These are phyloP conservation scores for Peromyscus californicus DNA, from an alignment of 2,113 vertebrate genomes.

Conservation along the genomic window DNA sequence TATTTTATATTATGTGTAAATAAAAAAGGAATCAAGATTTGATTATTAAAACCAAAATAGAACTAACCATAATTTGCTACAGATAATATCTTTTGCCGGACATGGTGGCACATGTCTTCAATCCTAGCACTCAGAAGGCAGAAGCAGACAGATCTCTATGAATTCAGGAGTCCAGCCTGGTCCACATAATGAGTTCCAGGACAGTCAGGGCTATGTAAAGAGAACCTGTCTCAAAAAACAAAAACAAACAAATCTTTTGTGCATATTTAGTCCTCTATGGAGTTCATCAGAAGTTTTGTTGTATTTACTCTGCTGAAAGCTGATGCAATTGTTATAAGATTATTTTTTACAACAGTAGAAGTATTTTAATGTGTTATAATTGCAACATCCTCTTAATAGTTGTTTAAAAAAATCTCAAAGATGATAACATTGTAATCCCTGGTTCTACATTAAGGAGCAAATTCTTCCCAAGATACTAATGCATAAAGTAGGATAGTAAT, in stretches of 20 bases:
- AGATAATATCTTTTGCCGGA: not conserved
- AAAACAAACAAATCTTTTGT: slow-evolving; percentile 61
- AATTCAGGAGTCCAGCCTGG: not conserved
- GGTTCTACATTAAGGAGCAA: slow-evolving; percentile 77
- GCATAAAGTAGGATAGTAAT: slow-evolving; percentile 84
- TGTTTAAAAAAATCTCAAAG: slow-evolving; percentile 83
- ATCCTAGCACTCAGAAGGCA: not conserved
- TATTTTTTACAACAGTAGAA: slow-evolving; percentile 80
- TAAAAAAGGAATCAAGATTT: not conserved
- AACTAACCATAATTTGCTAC: not conserved
- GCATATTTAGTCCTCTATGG: slow-evolving; percentile 66
- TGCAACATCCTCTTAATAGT: slow-evolving; percentile 82
- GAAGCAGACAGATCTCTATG: not conserved
- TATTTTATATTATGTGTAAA: not conserved
- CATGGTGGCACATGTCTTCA: not conserved
- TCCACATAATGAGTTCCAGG: not conserved
- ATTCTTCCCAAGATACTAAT: slow-evolving; percentile 80
- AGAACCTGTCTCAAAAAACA: not conserved
- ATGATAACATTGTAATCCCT: slow-evolving; percentile 81
- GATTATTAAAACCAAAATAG: slow-evolving; percentile 27
- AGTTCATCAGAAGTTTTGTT: slow-evolving; percentile 65
- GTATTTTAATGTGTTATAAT: slow-evolving; percentile 85
- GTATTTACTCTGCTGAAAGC: slow-evolving; percentile 50
- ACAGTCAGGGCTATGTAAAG: not conserved
- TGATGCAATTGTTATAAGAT: slow-evolving; percentile 76